Conservation (phyloP, 2,888 invertebrate genomes). For the Phorcus lineatus region DNA sequence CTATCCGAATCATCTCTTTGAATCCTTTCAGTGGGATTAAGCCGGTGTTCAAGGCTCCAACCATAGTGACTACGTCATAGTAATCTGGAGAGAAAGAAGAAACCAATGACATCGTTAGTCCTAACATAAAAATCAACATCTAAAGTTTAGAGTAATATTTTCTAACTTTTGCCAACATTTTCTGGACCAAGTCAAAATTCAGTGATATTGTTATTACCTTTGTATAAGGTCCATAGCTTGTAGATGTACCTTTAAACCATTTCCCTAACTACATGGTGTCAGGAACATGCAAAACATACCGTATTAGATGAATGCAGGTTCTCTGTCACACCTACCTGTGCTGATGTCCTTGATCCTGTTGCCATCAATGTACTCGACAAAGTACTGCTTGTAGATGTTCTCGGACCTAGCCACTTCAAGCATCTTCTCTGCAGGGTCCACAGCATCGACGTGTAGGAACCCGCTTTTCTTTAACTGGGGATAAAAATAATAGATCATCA, state of each 20-base stretch:
- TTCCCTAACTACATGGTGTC: too few relatives aligned
- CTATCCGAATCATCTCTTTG: not conserved
- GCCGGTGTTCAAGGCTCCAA: not conserved
- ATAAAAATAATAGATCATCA: too few relatives aligned
- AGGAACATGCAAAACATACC: too few relatives aligned
- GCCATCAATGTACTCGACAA: constrained; percentile 38
- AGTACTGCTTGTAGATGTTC: constrained; percentile 60
- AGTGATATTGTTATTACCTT: too few relatives aligned
- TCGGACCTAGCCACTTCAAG: constrained; percentile 61
- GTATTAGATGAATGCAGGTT: too few relatives aligned
- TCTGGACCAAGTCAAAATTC: too few relatives aligned
- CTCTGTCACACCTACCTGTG: not conserved
- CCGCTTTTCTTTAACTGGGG: constrained; percentile 46
- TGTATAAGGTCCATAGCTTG: too few relatives aligned
- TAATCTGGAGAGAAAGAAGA: not conserved
- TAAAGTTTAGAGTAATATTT: too few relatives aligned
- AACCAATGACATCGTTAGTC: not conserved
- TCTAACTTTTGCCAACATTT: too few relatives aligned
- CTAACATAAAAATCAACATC: too few relatives aligned
- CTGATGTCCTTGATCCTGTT: not conserved
- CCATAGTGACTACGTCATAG: not conserved
- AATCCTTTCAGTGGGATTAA: not conserved
- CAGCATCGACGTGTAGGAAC: constrained; percentile 65
- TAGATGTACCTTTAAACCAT: too few relatives aligned
- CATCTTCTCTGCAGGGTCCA: constrained; percentile 73